Evolutionary conservation across 2,797 vertebrate genomes (phyloP), one percentile per base, ranked within the genome.

Genomic region (Molossus molossus): DNA sequence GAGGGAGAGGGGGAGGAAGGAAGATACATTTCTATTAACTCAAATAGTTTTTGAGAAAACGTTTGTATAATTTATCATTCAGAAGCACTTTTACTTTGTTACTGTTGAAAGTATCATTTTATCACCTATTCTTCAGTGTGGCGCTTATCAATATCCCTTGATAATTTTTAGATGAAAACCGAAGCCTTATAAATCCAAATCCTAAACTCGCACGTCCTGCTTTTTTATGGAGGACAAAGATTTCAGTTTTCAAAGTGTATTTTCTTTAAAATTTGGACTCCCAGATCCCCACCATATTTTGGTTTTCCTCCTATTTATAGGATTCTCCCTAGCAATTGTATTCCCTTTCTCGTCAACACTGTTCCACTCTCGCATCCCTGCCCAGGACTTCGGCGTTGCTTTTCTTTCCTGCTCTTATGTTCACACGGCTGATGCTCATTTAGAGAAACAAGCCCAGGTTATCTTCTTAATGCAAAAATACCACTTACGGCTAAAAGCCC

Each of bases 41-140:
- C 29, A 57, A 76, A 67, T n/a, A 67, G 9, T 75, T 95, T 80
- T 55, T 29, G 21, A 18, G 18, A 6, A 76, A 76, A 79, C 55
- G 57, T 72, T 87, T 88, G 21, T 55, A 50, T 67, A 40, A 65
- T 70, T 72, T 85, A 21, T 64, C 92, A 69, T 72, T 67, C 55
- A 73, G 17, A 94, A 90, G 3, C 13, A 37, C 5, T 60, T 95
- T 79, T 7, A 60, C 3, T 82, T 89, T 77, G n/a, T 75, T 87
- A 37, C 40, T 67, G 65, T 27, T 72, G 53, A 84, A 84, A 82
- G 65, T 75, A 65, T 27, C 9, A 84, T 58, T 87, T 84, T 92
- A 57, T 83, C 8, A 29, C 5, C 1, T 50, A 70, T 80, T 79
- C 21, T 70, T 84, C 29, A 58, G 3, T 45, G 29, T 89, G 17